These are phyloP conservation scores for Aselliscus stoliczkanus DNA, from an alignment of 2,797 vertebrate genomes.

Conservation along the genomic window DNA sequence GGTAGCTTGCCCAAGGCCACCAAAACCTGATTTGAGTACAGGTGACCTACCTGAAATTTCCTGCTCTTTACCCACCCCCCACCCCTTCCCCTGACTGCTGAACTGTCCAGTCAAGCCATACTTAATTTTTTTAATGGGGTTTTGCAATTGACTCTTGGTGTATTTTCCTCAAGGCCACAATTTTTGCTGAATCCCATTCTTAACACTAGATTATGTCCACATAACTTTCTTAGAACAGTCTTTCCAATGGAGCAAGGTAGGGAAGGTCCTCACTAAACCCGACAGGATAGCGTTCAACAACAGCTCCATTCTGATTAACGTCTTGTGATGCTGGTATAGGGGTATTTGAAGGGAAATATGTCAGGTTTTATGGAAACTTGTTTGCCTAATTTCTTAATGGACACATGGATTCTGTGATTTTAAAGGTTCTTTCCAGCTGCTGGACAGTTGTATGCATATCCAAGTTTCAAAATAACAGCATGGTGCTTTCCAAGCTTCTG, in stretches of 20 bases:
- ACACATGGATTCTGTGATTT: neutral
- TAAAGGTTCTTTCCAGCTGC: neutral
- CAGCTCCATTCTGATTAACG: neutral
- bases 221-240: neutral
- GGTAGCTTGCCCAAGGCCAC: neutral
- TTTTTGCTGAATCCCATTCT: neutral
- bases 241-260: neutral
- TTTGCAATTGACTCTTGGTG: neutral
- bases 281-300: neutral
- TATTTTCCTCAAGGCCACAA: neutral
- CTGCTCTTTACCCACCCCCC: neutral
- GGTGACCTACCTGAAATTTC: neutral
- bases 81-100: no score
- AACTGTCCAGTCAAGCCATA: neutral
- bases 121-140: neutral
- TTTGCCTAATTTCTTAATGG: neutral
- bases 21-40: neutral
- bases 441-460: neutral
- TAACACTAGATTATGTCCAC: neutral
- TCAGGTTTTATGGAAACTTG: neutral
- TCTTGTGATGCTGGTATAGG: fast-evolving
- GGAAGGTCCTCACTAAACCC: neutral
- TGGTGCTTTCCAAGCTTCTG: neutral
- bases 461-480: neutral
- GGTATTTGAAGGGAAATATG: neutral